Conservation (phyloP, 92 coral and sea anemone genomes). For the Actinernus sp. region DNA sequence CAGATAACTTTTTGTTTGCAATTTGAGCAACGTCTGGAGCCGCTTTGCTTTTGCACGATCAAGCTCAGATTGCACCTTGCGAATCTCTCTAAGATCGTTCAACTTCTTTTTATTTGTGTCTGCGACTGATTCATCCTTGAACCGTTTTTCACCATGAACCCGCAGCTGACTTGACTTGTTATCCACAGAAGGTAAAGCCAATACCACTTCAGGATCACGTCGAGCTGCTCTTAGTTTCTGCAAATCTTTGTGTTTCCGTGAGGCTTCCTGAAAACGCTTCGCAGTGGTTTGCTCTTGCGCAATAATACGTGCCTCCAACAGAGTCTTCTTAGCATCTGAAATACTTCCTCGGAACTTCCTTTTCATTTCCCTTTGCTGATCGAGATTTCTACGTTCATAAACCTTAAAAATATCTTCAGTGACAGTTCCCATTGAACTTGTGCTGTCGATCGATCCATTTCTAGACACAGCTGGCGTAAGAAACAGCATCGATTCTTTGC, state of each 20-base stretch:
- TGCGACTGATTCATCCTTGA: neutral
- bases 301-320: neutral
- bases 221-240: slow-evolving; percentile 1
- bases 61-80: slow-evolving; percentile 48
- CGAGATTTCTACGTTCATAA: neutral
- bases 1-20: neutral
- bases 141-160: neutral
- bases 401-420: neutral
- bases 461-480: neutral
- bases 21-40: slow-evolving; percentile 1
- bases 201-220: neutral
- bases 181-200: neutral
- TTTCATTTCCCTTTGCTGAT: neutral
- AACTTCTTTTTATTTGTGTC: slow-evolving; percentile 1
- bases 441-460: neutral
- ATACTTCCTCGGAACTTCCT: neutral
- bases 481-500: neutral
- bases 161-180: neutral
- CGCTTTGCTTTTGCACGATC: slow-evolving; percentile 62
- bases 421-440: neutral
- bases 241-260: neutral
- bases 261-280: neutral
- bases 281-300: neutral
- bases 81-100: slow-evolving; percentile 5
- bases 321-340: neutral